Evolutionary conservation across 1,140 invertebrate genomes (phyloP).

Genomic region (Lepidostoma basale): DNA sequence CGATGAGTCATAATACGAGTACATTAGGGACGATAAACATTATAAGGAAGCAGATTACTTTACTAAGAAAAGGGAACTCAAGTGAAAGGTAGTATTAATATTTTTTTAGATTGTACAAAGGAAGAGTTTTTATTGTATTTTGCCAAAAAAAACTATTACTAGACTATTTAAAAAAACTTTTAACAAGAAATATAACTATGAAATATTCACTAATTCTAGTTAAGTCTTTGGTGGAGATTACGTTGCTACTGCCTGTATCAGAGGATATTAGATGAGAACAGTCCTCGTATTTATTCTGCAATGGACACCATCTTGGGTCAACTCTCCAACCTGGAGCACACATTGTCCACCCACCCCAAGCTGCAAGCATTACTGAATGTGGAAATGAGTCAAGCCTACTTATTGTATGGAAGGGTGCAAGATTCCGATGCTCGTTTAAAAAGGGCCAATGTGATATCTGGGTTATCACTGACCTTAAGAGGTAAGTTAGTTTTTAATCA

Average conservation of each 20-base stretch:
- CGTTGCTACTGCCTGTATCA: slow-evolving; percentile 76
- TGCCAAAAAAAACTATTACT: too few species aligned
- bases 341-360: slow-evolving; percentile 54
- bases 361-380: slow-evolving; percentile 71
- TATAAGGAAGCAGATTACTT: too few species aligned
- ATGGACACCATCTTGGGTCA: slow-evolving; percentile 65
- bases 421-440: slow-evolving; percentile 71
- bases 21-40: too few species aligned
- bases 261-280: slow-evolving; percentile 73
- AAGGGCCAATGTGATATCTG: slow-evolving; percentile 64
- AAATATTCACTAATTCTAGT: slow-evolving; percentile 55
- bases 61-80: too few species aligned
- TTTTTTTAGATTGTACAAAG: too few species aligned
- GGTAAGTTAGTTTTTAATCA: too few species aligned
- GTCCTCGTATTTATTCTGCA: slow-evolving; percentile 67
- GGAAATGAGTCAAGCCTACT: slow-evolving; percentile 77
- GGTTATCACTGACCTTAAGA: slow-evolving; percentile 70
- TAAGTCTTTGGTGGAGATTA: slow-evolving; percentile 75
- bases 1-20: too few species aligned
- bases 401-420: slow-evolving; percentile 74
- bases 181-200: too few species aligned
- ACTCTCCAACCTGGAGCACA: slow-evolving; percentile 56
- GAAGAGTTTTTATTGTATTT: too few species aligned
- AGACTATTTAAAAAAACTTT: too few species aligned
- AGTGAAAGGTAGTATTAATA: too few species aligned